Conservation (phyloP, 1,140 invertebrate species). For the Cecropterus lyciades region DNA sequence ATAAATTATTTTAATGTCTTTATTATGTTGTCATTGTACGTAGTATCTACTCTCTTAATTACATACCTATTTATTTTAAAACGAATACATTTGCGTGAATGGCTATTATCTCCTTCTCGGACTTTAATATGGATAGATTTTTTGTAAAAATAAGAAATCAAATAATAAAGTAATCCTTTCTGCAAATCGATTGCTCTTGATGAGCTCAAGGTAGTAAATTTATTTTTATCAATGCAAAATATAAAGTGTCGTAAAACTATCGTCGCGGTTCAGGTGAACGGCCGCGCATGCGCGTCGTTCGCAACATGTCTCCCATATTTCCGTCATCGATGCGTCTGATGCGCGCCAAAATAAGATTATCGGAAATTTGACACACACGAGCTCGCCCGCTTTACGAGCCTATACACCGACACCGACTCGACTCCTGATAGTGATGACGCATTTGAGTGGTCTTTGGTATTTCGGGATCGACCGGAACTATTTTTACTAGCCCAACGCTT, state of each 20-base stretch:
- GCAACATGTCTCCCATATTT: slow-evolving; percentile 78
- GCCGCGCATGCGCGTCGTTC: slow-evolving; percentile 67
- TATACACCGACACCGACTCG: slow-evolving; percentile 56
- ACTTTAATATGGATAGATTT: too few species aligned
- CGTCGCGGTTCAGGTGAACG: slow-evolving; percentile 78
- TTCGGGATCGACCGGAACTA: slow-evolving; percentile 56
- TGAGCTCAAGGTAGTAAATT: slow-evolving; percentile 63
- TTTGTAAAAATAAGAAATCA: slow-evolving; percentile 20
- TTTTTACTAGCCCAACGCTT: slow-evolving; percentile 49
- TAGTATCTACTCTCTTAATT: too few species aligned
- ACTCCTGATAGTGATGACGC: slow-evolving; percentile 67
- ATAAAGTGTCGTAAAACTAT: slow-evolving; percentile 73
- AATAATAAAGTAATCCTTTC: neutral
- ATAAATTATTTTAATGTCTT: too few species aligned
- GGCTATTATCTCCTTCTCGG: too few species aligned
- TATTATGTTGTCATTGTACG: too few species aligned
- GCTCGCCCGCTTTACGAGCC: slow-evolving; percentile 65
- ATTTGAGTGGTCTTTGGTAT: slow-evolving; percentile 71
- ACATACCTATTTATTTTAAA: too few species aligned
- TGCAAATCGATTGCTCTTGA: slow-evolving; percentile 19
- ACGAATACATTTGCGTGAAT: too few species aligned
- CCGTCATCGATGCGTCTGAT: slow-evolving; percentile 77
- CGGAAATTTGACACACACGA: slow-evolving; percentile 80
- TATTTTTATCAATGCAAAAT: slow-evolving; percentile 78
- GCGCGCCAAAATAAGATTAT: slow-evolving; percentile 83